A percentile compares a stretch with the other conserved stretches of the same genome.
These are phyloP conservation scores for Vanessa cardui DNA, from an alignment of 2,888 invertebrate species.

Conservation along the genomic window DNA sequence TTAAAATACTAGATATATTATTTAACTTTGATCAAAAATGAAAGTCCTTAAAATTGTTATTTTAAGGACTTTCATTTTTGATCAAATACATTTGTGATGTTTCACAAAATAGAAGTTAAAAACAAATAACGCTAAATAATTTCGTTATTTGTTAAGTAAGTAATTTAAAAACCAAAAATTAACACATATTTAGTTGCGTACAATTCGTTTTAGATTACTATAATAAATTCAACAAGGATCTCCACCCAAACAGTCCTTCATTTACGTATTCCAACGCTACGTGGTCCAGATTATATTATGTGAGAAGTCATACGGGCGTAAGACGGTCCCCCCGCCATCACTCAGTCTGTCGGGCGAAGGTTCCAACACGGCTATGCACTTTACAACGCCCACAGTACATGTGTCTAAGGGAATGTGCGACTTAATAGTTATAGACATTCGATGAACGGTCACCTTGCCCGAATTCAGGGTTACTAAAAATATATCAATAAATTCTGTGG, in stretches of 20 bases:
- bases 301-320: slow-evolving; percentile 24
- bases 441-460: background rate
- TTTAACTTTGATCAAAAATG: too few relatives aligned
- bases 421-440: slow-evolving; percentile 4
- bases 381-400: slow-evolving; percentile 65
- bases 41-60: too few relatives aligned
- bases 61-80: too few relatives aligned
- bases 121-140: too few relatives aligned
- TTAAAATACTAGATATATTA: too few relatives aligned
- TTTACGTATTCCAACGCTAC: slow-evolving; percentile 25
- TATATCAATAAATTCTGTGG: too few relatives aligned
- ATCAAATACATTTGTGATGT: too few relatives aligned
- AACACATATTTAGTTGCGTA: background rate
- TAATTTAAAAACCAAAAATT: too few relatives aligned
- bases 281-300: slow-evolving; percentile 23
- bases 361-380: slow-evolving; percentile 75
- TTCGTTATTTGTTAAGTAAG: too few relatives aligned
- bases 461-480: background rate
- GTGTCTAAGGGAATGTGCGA: slow-evolving; percentile 47
- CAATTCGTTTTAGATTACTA: background rate
- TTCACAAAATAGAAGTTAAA: too few relatives aligned
- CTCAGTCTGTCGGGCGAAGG: slow-evolving; percentile 63
- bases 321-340: slow-evolving; percentile 52
- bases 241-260: slow-evolving; percentile 18
- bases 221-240: slow-evolving; percentile 21